These are phyloP conservation scores for Champsocephalus esox DNA, from an alignment of 2,797 vertebrate genomes.

Conservation along the genomic window DNA sequence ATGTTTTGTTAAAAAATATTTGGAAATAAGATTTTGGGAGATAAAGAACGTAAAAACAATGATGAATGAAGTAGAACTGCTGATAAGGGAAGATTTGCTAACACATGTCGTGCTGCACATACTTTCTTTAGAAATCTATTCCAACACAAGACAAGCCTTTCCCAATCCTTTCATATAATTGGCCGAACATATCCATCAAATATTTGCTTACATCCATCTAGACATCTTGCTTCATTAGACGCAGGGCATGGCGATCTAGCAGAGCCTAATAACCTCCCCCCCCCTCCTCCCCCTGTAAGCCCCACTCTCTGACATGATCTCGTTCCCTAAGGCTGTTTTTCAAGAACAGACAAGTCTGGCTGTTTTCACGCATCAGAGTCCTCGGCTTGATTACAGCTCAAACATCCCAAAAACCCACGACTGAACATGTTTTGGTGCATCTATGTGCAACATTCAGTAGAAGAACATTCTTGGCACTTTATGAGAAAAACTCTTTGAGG, in stretches of 20 bases:
- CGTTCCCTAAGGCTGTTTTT: conserved; percentile 51
- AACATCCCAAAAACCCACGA: conserved; percentile 54
- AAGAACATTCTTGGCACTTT: conserved; percentile 43
- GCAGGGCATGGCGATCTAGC: conserved; percentile 45
- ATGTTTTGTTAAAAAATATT: not conserved
- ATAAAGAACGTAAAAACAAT: not conserved
- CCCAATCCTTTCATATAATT: conserved; percentile 18
- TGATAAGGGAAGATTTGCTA: conserved; percentile 7
- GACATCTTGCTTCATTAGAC: conserved; percentile 51
- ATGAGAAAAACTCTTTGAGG: conserved; percentile 14
- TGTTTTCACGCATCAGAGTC: conserved; percentile 42
- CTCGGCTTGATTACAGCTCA: conserved; percentile 50
- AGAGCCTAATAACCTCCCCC: not conserved
- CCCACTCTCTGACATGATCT: conserved; percentile 37
- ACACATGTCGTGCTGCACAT: conserved; percentile 8
- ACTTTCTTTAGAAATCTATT: conserved; percentile 8
- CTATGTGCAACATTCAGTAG: conserved; percentile 16
- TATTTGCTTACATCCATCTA: conserved; percentile 36
- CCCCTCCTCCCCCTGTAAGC: not conserved
- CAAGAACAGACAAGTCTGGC: conserved; percentile 72
- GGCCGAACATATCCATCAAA: conserved; percentile 10
- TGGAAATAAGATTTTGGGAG: too few species aligned
- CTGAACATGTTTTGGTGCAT: conserved; percentile 50
- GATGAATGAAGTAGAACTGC: not conserved
- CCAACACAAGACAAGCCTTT: conserved; percentile 29